These are phyloP conservation scores for Stenopsyche tienmushanensis DNA, from an alignment of 1,140 invertebrate species.

Conservation along the genomic window DNA sequence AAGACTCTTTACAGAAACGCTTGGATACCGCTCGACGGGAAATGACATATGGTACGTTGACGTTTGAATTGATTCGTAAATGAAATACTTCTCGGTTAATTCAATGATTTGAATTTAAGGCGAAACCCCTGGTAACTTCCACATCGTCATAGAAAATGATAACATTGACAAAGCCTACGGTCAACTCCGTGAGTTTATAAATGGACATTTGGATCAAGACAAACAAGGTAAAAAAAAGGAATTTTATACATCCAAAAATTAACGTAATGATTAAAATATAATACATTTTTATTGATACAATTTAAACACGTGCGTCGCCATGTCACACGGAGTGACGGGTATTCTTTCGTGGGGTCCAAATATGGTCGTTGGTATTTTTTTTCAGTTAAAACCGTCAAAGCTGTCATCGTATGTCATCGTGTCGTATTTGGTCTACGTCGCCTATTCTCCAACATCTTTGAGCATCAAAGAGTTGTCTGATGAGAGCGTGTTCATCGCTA, in stretches of 20 bases:
- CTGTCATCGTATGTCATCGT: too few species aligned
- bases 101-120: too few species aligned
- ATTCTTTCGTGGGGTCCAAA: neutral
- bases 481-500: too few species aligned
- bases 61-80: conserved; percentile 19
- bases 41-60: conserved; percentile 73
- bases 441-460: too few species aligned
- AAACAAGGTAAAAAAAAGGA: conserved; percentile 47
- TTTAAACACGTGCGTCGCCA: neutral
- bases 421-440: too few species aligned
- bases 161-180: conserved; percentile 85
- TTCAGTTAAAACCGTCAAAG: too few species aligned
- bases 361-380: too few species aligned
- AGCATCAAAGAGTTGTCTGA: too few species aligned
- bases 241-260: too few species aligned
- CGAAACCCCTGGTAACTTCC: conserved; percentile 79
- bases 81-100: too few species aligned
- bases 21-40: conserved; percentile 74
- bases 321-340: too few species aligned
- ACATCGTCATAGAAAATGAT: conserved; percentile 90
- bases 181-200: conserved; percentile 72
- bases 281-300: neutral
- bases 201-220: conserved; percentile 56
- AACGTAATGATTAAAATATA: neutral
- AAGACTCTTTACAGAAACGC: conserved; percentile 77